Evolutionary conservation across 2,113 vertebrate species (phyloP).

Genomic region (Cnemophilus loriae): DNA sequence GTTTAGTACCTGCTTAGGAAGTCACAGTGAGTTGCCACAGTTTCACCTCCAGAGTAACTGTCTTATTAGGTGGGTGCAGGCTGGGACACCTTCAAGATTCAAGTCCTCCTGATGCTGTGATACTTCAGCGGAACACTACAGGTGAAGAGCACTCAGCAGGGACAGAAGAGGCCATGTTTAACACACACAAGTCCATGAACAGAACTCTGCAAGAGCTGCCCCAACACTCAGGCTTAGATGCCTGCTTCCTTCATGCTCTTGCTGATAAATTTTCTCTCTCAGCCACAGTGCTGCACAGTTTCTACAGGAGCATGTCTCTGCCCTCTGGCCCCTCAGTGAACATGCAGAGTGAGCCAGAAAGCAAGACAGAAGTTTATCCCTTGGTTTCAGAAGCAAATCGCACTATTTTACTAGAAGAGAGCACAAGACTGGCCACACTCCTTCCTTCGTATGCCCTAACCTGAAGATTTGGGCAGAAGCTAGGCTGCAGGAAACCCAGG

Average conservation of each 20-base stretch:
- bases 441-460: not conserved
- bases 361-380: not conserved
- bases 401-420: not conserved
- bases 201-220: not conserved
- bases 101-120: not conserved
- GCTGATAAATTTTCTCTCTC: not conserved
- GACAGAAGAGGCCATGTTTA: not conserved
- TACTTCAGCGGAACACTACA: not conserved
- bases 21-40: not conserved
- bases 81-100: not conserved
- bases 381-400: not conserved
- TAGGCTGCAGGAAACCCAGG: not conserved
- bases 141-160: not conserved
- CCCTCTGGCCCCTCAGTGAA: not conserved
- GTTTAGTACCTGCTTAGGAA: not conserved
- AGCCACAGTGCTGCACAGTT: not conserved
- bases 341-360: not conserved
- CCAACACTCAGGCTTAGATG: not conserved
- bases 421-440: not conserved
- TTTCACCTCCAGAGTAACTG: not conserved
- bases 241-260: not conserved
- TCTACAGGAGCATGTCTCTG: not conserved
- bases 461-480: not conserved
- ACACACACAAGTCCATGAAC: not conserved
- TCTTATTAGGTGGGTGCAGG: fast-evolving